Conservation (phyloP, 2,888 invertebrate species). For the Mamestra brassicae region DNA sequence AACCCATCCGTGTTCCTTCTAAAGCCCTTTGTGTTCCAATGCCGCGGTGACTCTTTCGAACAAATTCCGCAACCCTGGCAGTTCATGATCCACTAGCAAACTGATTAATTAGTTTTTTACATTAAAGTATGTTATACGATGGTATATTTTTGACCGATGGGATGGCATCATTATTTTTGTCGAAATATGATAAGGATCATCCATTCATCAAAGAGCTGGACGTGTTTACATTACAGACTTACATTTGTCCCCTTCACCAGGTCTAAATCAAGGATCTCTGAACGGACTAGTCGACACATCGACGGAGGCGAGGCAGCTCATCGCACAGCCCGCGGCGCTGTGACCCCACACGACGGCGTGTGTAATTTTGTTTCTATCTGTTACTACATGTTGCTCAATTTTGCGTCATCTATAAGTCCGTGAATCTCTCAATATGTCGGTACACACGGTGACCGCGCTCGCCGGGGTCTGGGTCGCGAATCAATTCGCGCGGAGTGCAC, state of each 20-base stretch:
- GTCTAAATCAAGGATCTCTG: neutral
- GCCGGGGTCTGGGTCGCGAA: constrained; percentile 45
- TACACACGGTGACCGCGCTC: constrained; percentile 3
- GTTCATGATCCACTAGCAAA: neutral
- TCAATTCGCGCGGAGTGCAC: constrained; percentile 58
- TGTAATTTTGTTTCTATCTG: neutral
- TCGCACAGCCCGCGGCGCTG: constrained; percentile 8
- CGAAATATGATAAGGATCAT: no score
- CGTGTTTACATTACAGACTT: neutral
- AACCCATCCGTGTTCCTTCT: no score
- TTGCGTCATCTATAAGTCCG: neutral
- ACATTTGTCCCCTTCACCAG: neutral
- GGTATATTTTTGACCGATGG: no score
- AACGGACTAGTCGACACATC: neutral
- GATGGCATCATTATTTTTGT: neutral
- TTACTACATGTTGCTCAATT: neutral
- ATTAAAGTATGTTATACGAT: no score
- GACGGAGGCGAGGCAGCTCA: constrained; percentile 2
- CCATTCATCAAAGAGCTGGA: neutral
- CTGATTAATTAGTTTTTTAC: no score
- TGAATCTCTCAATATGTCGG: neutral
- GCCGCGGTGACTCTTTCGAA: no score
- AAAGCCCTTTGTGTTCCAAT: no score
- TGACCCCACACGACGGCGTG: constrained; percentile 16
- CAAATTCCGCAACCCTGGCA: neutral